Base-by-base conservation (phyloP, 2,113 vertebrate species). In the Larimichthys crocea region DNA sequence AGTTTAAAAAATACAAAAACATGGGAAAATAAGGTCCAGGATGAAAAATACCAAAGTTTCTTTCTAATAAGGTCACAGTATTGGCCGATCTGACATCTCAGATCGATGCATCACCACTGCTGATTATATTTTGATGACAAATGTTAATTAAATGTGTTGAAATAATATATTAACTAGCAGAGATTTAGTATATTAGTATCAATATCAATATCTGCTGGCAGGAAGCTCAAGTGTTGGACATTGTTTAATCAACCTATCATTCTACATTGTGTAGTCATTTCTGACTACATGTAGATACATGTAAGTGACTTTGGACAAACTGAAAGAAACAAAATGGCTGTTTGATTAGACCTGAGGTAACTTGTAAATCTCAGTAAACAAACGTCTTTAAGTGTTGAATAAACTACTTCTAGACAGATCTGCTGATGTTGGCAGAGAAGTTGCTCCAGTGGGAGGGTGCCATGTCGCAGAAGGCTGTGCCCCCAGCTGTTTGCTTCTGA, bases 401-500 rank as follows among this genome's bases (percentile, higher is more conserved):
- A 50, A 35, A 52, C 17, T 57, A 57, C 40, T 44, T 67, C 24
- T 72, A 46, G 68, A 56, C 29, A 52, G 56, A 79, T 75, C 17
- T 59, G 42, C 70, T 59, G 80, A 61, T 70, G 57, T 76, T 72
- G 62, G 80, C 52, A 6, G 3, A n/a, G 20, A 66, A 42, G n/a
- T n/a, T 74, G 74, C 60, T 67, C 66, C 19, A 59, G 5, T 15
- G 56, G 55, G 42, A 68, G 40, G 42, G 46, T 48, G 68, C 46
- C 48, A 40, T 67, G 67, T 67, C 3, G 8, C 24, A 64, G 62
- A 53, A 64, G 60, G 59, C 29, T 69, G 62, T 69, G 68, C 73
- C 31, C 56, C 48, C 60, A 78, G 67, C 76, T 82, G 52, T 86
- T 84, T 79, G 26, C 12, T 64, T 62, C 70, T 68, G 66, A 86